A percentile compares a stretch with the other conserved stretches of the same genome.
phyloP scores from a whole-genome alignment of 2,113 vertebrate genomes.

The Stomatorhinus ivindoensis region DNA sequence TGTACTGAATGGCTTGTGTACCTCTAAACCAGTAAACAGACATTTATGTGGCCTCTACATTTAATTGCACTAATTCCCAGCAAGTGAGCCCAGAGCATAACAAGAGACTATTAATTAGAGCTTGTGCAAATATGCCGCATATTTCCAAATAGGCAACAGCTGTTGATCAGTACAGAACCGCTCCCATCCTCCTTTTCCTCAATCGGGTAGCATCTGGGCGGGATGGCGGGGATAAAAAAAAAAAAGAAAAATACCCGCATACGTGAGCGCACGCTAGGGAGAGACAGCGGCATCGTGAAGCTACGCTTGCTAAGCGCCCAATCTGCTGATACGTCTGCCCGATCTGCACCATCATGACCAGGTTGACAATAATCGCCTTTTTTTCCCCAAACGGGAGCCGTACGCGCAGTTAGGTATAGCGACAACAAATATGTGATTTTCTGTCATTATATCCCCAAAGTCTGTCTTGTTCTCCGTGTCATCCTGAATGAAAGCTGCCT shows the following conservation, averaged over 20 bases:
- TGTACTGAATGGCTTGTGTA: not conserved
- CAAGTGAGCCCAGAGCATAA: not conserved
- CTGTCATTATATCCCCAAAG: not conserved
- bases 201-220: not conserved
- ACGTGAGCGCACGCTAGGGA: not conserved
- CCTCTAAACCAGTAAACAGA: not conserved
- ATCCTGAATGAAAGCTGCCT: not conserved
- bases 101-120: slow-evolving; percentile 18
- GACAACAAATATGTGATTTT: not conserved
- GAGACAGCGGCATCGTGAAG: not conserved
- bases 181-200: not conserved
- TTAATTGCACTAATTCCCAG: slow-evolving; percentile 16
- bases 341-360: not conserved
- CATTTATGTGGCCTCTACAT: not conserved
- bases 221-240: not conserved
- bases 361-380: not conserved
- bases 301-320: not conserved
- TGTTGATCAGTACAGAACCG: not conserved
- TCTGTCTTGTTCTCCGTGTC: not conserved
- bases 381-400: not conserved
- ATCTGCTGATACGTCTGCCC: not conserved
- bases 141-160: slow-evolving; percentile 18
- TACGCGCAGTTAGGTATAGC: not conserved
- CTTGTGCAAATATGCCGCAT: not conserved
- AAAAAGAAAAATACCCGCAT: not conserved